A percentile compares a stretch with the other conserved stretches of the same genome.
These are phyloP conservation scores for Thunnus thynnus DNA, from an alignment of 2,113 vertebrate genomes.

Conservation along the genomic window DNA sequence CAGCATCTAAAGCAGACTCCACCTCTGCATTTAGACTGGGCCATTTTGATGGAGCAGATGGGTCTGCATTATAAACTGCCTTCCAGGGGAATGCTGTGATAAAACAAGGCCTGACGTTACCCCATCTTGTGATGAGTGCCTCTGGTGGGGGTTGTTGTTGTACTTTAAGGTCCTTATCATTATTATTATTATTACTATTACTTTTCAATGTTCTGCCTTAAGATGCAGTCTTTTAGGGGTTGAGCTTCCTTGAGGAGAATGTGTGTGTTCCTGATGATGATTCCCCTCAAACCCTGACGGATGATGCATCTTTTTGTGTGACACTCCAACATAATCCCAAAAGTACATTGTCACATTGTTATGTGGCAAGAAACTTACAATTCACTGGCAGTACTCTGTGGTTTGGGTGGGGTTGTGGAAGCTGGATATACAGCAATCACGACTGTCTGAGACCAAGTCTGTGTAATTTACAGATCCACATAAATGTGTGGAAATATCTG, in stretches of 20 bases:
- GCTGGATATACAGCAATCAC: background rate
- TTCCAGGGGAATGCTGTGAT: conserved; percentile 86
- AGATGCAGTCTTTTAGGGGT: conserved; percentile 37
- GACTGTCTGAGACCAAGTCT: background rate
- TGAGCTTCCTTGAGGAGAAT: conserved; percentile 36
- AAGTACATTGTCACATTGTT: conserved; percentile 13
- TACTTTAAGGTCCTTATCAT: conserved; percentile 59
- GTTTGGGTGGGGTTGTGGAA: background rate
- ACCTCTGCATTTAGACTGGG: conserved; percentile 82
- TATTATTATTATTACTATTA: conserved; percentile 49
- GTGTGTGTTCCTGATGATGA: conserved; percentile 33
- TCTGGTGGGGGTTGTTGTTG: conserved; percentile 53
- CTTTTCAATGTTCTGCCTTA: conserved; percentile 40
- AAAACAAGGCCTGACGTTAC: conserved; percentile 63
- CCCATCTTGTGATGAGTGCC: conserved; percentile 33
- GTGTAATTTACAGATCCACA: conserved; percentile 1
- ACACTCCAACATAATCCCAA: background rate
- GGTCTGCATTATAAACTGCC: conserved; percentile 89
- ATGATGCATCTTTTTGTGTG: conserved; percentile 12
- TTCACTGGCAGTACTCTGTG: conserved; percentile 1
- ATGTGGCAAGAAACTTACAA: conserved; percentile 1
- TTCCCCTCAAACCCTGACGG: conserved; percentile 17
- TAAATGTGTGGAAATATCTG: background rate
- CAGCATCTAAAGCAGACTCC: conserved; percentile 87
- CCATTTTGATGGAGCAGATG: conserved; percentile 88